phyloP scores from a whole-genome alignment of 1,140 invertebrate genomes.

The Drosophila takahashii region DNA sequence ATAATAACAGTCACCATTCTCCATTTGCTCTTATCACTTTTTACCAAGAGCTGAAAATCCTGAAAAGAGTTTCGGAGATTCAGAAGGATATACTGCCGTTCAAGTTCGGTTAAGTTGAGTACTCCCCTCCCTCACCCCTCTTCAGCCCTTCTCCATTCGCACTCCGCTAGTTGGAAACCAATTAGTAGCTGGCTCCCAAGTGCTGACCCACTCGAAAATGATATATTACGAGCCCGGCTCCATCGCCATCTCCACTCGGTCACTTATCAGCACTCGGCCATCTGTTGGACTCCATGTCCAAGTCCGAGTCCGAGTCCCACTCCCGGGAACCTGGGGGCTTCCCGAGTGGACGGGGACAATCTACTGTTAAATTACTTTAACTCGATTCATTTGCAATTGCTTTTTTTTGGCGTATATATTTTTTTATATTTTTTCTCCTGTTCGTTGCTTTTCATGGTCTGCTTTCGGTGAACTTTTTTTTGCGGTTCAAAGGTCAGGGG shows the following conservation, averaged over 20 bases:
- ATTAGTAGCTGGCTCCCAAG: slow-evolving; percentile 40
- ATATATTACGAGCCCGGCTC: slow-evolving; percentile 28
- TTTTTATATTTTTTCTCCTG: slow-evolving; percentile 2
- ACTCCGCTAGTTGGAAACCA: slow-evolving; percentile 30
- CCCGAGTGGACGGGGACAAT: slow-evolving; percentile 43
- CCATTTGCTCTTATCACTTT: not conserved
- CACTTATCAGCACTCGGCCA: slow-evolving; percentile 60
- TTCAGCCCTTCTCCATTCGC: too few relatives aligned
- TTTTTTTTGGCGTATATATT: slow-evolving; percentile 24
- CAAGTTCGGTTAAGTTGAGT: not conserved
- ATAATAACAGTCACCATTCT: not conserved
- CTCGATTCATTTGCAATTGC: slow-evolving; percentile 79
- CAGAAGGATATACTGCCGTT: not conserved
- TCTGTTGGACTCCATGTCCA: slow-evolving; percentile 38
- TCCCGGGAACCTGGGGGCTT: not conserved
- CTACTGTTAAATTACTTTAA: slow-evolving; percentile 77
- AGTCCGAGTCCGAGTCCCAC: not conserved
- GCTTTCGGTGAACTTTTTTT: slow-evolving; percentile 4
- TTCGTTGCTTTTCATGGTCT: slow-evolving; percentile 6
- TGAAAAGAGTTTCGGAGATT: not conserved
- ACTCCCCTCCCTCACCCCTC: too few relatives aligned
- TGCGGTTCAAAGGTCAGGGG: not conserved
- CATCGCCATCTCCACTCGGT: slow-evolving; percentile 4
- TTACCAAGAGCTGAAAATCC: not conserved
- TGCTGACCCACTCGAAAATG: slow-evolving; percentile 46